phyloP scores from a whole-genome alignment of 2,113 vertebrate species.

The Hucho hucho region DNA sequence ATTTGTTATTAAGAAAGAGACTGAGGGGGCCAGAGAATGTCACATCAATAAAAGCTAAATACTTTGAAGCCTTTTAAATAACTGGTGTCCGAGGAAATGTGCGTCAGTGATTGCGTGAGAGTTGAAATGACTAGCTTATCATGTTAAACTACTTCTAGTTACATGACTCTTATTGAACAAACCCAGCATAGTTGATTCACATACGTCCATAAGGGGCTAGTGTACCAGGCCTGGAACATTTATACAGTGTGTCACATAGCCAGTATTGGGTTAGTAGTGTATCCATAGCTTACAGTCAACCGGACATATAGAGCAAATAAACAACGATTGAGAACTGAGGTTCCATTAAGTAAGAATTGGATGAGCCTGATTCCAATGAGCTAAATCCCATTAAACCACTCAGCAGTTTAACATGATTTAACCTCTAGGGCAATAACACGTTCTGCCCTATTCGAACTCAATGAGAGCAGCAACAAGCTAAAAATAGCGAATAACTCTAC shows the following conservation, averaged over 20 bases:
- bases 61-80: conserved; percentile 19
- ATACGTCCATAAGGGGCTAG: conserved; percentile 15
- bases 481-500: neutral
- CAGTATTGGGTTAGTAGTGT: conserved; percentile 32
- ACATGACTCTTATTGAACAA: conserved; percentile 8
- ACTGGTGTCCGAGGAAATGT: neutral
- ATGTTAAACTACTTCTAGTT: conserved; percentile 35
- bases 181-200: neutral
- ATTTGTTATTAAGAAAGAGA: conserved; percentile 45
- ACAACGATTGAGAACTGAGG: conserved; percentile 15
- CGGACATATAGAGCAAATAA: conserved; percentile 11
- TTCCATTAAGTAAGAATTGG: conserved; percentile 20
- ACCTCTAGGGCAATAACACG: conserved; percentile 33
- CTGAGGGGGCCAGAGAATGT: neutral
- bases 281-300: conserved; percentile 20
- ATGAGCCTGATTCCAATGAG: conserved; percentile 56
- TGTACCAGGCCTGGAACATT: conserved; percentile 8
- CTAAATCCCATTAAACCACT: conserved; percentile 55
- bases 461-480: conserved; percentile 26
- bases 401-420: conserved; percentile 38
- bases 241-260: neutral
- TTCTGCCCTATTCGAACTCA: conserved; percentile 33
- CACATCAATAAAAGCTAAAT: conserved; percentile 18
- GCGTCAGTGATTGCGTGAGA: neutral
- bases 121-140: conserved; percentile 24